Conservation (phyloP, 2,797 vertebrate species). For the Cryptoprocta ferox region DNA sequence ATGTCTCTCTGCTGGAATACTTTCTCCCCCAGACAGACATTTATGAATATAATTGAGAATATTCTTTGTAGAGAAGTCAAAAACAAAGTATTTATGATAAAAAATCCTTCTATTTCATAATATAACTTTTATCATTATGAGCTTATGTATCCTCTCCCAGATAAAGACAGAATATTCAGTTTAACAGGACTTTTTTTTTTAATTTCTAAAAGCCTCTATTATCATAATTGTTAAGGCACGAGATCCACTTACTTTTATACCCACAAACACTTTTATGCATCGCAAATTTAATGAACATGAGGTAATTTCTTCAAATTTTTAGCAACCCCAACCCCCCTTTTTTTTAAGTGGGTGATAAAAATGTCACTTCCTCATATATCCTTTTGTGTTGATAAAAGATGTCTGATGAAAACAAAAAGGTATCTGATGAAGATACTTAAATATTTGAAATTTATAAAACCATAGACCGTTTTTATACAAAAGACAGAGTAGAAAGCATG, state of each 20-base stretch:
- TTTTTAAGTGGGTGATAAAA: not conserved
- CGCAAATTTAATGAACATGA: not conserved
- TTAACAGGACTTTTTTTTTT: not conserved
- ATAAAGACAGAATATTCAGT: not conserved
- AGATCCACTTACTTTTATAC: not conserved
- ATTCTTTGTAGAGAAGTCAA: not conserved
- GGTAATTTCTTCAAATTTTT: conserved; percentile 9
- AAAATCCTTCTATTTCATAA: not conserved
- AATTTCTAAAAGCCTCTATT: not conserved
- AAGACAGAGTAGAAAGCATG: not conserved
- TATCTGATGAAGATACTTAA: conserved; percentile 26
- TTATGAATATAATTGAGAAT: conserved; percentile 10
- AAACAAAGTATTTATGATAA: conserved; percentile 35
- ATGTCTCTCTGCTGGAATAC: not conserved
- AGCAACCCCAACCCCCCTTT: not conserved
- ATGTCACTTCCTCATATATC: not conserved
- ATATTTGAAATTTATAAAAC: not conserved
- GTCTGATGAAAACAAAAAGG: not conserved
- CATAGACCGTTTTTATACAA: not conserved
- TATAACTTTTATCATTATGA: not conserved
- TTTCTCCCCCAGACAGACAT: not conserved
- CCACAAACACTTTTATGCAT: not conserved
- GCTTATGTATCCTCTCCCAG: not conserved
- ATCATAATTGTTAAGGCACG: not conserved
- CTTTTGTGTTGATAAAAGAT: conserved; percentile 28